Base-by-base conservation (phyloP, 1,140 invertebrate genomes). In the Dreissena rostriformis region DNA sequence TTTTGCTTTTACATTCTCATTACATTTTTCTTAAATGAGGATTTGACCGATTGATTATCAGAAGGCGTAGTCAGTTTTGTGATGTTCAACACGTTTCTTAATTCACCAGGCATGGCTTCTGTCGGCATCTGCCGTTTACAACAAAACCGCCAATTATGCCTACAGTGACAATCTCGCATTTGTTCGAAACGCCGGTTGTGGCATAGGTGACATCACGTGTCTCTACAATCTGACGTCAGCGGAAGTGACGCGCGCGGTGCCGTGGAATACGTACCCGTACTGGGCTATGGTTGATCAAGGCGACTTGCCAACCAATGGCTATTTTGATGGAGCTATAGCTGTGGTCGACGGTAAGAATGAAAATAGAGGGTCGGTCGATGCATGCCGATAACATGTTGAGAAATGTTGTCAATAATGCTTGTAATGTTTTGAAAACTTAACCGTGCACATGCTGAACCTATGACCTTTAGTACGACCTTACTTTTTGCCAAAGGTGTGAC, bases 31-130 rank as follows among this genome's bases (percentile, higher is more conserved):
- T 39, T 39, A 39, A 39, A 39, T 8, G 39, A 39, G 39, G 39
- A 8, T 39, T 39, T 39, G 39, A 5, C 2, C 39, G 2, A 2
- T 39, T 39, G 39, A 39, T 39, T 39, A 39, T 39, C 8, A 39
- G 39, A 5, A 39, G 39, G 39, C 39, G 39, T 39, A 39, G 39
- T 2, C 39, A 5, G 39, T 94, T 86, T 14, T 65, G 84, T 2
- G 39, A 39, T 39, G 39, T 39, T 39, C 39, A 39, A 39, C 39
- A 39, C 2, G 39, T 39, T 8, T 39, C 39, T 39, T 5, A 39
- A 39, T 87, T 65, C 86, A 87, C 0, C 85, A 83, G 52, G 91
- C 90, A 12, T 91, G 90, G 91, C 67, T 90, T 22, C 76, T 87
- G 22, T 89, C 88, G 78, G 86, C 86, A 12, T 88, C 88, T 6